phyloP scores from a whole-genome alignment of 2,888 invertebrate genomes.

The Zygaena filipendulae region DNA sequence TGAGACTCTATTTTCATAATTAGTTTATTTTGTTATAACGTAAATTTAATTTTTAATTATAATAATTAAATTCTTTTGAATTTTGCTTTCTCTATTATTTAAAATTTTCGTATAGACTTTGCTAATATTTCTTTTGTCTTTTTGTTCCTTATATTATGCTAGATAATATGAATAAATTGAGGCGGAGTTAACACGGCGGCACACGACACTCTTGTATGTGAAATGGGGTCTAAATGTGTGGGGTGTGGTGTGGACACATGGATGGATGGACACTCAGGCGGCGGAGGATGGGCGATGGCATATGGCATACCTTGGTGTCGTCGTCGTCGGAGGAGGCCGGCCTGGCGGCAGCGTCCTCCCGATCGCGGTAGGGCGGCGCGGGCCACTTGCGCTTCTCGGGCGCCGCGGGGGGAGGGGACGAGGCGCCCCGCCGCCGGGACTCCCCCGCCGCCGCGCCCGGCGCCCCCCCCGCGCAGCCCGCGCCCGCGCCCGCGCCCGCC shows the following conservation, averaged over 20 bases:
- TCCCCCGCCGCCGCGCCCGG: slow-evolving; percentile 24
- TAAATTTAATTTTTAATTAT: no score
- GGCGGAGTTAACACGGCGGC: no score
- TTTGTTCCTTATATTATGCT: no score
- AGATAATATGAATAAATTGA: no score
- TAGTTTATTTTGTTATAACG: no score
- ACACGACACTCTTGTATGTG: no score
- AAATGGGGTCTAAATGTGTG: slow-evolving; percentile 29
- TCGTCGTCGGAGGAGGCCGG: slow-evolving; percentile 46
- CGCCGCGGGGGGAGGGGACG: slow-evolving; percentile 63
- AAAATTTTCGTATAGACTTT: no score
- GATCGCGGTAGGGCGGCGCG: slow-evolving; percentile 36
- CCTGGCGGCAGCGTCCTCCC: slow-evolving; percentile 29
- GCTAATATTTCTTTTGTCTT: no score
- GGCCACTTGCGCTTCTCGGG: slow-evolving; percentile 84
- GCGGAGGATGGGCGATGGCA: slow-evolving; percentile 26
- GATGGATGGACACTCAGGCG: slow-evolving; percentile 13
- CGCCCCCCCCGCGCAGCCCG: slow-evolving; percentile 22
- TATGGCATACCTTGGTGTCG: slow-evolving; percentile 45
- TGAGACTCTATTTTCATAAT: no score
- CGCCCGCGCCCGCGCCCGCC: slow-evolving; percentile 23
- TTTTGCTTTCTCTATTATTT: no score
- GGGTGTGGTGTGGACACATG: slow-evolving; percentile 32
- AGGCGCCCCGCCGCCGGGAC: slow-evolving; percentile 50
- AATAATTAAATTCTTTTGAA: no score